phyloP scores from a whole-genome alignment of 2,797 vertebrate species.

The Notolabrus celidotus region DNA sequence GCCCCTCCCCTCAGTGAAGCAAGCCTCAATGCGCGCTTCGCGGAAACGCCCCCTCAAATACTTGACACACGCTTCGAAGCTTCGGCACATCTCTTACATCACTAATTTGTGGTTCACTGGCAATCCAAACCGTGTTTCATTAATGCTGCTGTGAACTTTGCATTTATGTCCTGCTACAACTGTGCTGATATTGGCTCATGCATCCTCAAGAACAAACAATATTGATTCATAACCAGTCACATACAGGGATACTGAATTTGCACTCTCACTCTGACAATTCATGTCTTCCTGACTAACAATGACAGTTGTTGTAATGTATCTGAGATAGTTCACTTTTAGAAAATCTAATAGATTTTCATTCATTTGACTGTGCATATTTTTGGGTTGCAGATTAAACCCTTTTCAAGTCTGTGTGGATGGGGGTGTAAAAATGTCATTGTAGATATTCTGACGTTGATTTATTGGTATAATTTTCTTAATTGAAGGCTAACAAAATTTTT shows the following conservation, averaged over 20 bases:
- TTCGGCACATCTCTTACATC: no score
- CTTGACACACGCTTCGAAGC: no score
- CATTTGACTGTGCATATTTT: not conserved
- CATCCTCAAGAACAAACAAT: not conserved
- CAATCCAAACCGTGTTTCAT: slow-evolving; percentile 16
- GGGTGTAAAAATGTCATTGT: no score
- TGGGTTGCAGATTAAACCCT: not conserved
- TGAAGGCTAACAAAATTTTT: not conserved
- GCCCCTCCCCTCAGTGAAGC: no score
- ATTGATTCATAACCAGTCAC: not conserved
- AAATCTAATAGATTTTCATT: not conserved
- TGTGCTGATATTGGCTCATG: slow-evolving; percentile 10
- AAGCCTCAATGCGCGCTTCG: no score
- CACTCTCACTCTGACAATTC: not conserved
- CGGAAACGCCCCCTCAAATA: no score
- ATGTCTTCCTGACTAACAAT: not conserved
- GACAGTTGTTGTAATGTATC: not conserved
- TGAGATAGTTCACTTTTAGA: not conserved
- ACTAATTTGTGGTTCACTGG: slow-evolving; percentile 46
- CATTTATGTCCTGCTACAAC: not conserved
- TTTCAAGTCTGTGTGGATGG: no score
- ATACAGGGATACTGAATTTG: not conserved
- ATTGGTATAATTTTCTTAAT: no score
- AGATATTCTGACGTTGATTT: no score
- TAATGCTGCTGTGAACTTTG: slow-evolving; percentile 3